Evolutionary conservation across 2,888 invertebrate species (phyloP).

Genomic region (Drosophila greeni): DNA sequence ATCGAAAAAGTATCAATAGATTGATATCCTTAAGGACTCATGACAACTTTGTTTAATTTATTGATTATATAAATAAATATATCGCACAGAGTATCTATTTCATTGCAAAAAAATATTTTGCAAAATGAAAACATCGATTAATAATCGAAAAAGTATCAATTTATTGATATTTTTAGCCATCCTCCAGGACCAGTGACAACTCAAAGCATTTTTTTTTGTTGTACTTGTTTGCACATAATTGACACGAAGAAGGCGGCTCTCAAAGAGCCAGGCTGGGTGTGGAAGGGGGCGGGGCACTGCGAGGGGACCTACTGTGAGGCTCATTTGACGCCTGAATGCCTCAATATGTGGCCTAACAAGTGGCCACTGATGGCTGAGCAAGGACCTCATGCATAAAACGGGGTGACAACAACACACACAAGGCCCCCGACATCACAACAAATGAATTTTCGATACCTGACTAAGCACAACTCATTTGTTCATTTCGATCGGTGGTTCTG

Average conservation of each 20-base stretch:
- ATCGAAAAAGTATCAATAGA: too few species aligned
- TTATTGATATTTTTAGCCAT: background rate
- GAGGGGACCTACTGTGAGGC: background rate
- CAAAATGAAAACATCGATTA: background rate
- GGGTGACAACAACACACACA: constrained; percentile 20
- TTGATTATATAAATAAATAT: too few species aligned
- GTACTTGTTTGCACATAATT: constrained; percentile 18
- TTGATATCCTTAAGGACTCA: too few species aligned
- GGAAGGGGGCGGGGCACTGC: too few species aligned
- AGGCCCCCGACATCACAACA: constrained; percentile 18
- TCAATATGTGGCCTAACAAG: constrained; percentile 31
- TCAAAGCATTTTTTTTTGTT: constrained; percentile 1
- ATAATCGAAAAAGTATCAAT: too few species aligned
- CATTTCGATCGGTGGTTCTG: constrained; percentile 38
- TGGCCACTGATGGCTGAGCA: constrained; percentile 32
- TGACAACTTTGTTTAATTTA: background rate
- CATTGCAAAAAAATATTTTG: background rate
- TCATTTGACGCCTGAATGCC: constrained; percentile 46
- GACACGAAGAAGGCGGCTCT: constrained; percentile 18
- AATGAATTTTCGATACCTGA: constrained; percentile 59
- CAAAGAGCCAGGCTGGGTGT: constrained; percentile 1
- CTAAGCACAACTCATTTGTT: constrained; percentile 53
- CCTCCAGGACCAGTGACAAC: constrained; percentile 8
- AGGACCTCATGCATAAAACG: constrained; percentile 44
- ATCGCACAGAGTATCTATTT: background rate